A percentile compares a stretch with the other conserved stretches of the same genome.
Evolutionary conservation across 2,888 invertebrate species (phyloP).

Genomic region (Chaitophorus viminalis): DNA sequence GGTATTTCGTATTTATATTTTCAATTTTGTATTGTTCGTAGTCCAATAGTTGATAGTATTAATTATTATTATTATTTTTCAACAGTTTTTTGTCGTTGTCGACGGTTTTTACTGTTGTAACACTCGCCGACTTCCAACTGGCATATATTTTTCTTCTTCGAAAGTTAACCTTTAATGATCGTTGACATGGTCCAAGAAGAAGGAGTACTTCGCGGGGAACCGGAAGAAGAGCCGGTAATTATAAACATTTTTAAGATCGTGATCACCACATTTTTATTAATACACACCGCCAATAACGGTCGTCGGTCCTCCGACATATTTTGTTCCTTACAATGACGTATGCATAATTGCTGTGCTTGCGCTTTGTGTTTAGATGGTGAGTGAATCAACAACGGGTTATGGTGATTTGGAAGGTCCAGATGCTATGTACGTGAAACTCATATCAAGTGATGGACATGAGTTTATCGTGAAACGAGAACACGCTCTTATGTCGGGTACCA

Average conservation of each 20-base stretch:
- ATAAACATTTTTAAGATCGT: neutral
- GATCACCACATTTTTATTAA: neutral
- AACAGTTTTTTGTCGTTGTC: too few species aligned
- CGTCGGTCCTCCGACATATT: too few species aligned
- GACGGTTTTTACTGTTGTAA: too few species aligned
- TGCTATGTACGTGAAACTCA: constrained; percentile 74
- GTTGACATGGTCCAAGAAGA: neutral
- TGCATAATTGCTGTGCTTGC: constrained; percentile 55
- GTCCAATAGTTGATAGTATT: too few species aligned
- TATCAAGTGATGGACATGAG: constrained; percentile 80
- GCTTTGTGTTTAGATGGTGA: constrained; percentile 65
- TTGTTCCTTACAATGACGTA: too few species aligned
- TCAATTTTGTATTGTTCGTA: too few species aligned
- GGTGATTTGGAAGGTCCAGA: constrained; percentile 98
- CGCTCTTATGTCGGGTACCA: constrained; percentile 97
- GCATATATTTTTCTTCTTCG: too few species aligned
- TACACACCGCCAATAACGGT: neutral
- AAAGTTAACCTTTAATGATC: neutral
- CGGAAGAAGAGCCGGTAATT: neutral
- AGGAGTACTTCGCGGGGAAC: neutral
- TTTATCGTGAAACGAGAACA: constrained; percentile 98
- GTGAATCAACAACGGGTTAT: constrained; percentile 80
- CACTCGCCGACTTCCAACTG: too few species aligned
- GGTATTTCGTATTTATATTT: too few species aligned
- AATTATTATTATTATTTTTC: too few species aligned